phyloP scores from a whole-genome alignment of 2,797 vertebrate genomes.

The Molossus alvarezi region DNA sequence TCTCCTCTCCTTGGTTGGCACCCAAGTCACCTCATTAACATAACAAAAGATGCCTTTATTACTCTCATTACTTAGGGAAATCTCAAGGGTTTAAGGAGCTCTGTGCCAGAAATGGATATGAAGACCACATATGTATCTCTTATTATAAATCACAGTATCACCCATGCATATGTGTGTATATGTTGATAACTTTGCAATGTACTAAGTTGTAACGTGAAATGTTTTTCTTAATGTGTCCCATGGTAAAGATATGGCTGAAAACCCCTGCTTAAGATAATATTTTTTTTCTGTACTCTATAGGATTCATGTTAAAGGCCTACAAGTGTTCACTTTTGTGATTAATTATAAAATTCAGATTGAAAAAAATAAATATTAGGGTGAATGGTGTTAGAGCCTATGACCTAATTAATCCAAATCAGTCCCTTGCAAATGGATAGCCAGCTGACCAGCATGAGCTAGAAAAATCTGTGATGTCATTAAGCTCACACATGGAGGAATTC shows the following conservation, averaged over 20 bases:
- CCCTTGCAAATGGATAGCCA: neutral
- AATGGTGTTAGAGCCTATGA: neutral
- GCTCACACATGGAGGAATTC: neutral
- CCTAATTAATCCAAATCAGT: conserved; percentile 1
- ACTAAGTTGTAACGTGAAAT: conserved; percentile 31
- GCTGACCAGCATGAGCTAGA: neutral
- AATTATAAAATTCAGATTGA: neutral
- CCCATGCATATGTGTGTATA: neutral
- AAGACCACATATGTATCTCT: neutral
- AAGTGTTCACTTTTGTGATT: conserved; percentile 23
- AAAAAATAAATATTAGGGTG: neutral
- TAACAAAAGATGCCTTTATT: neutral
- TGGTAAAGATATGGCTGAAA: conserved; percentile 28
- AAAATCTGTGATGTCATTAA: neutral
- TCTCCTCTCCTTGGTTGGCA: neutral
- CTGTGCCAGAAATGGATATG: neutral
- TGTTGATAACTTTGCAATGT: neutral
- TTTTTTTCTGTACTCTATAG: neutral
- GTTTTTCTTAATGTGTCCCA: conserved; percentile 23
- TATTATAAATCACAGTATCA: neutral
- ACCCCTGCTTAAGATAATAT: neutral
- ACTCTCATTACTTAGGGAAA: neutral
- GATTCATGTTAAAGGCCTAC: neutral
- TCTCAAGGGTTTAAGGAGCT: neutral
- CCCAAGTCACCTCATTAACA: neutral